Evolutionary conservation across 1,140 invertebrate genomes (phyloP), one percentile per base, ranked within the genome.

Genomic region (Trypoxylus dichotomus): DNA sequence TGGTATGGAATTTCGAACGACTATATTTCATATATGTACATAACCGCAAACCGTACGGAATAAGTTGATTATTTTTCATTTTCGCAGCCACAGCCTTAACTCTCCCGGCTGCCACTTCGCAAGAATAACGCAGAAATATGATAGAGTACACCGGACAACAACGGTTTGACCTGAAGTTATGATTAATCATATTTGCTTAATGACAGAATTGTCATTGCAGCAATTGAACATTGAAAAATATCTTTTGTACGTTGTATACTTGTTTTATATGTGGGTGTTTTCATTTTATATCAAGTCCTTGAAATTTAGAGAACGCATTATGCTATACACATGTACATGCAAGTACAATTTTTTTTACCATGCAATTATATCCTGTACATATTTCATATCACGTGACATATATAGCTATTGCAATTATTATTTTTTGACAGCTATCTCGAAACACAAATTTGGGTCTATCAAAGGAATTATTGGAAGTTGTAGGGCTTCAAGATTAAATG

Each of bases 1-100:
- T 63, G 60, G 60, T 19, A 63, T 63, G 60, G 60, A 63, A 63
- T 63, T 63, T 63, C 60, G 60, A 63, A 63, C 60, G 25, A 27
- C 60, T 27, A 63, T 63, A 63, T 63, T 63, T 63, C 60, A 63
- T 63, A 63, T 27, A 37, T 37, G 32, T 37, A 63, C 60, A 63
- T 27, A 63, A 63, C 60, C 60, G 60, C 60, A 63, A 63, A 63
- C 60, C 60, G 19, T 63, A 63, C 60, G 60, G 24, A 63, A 63
- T 63, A 63, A 27, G 60, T 63, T 63, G 13, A 24, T 63, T 63
- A 25, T 63, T 63, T 63, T 63, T 47, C 43, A 47, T 47, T 47
- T 47, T 47, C 43, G 43, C 11, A 47, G 43, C 43, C 43, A 19
- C 43, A 47, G 43, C 43, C 43, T 47, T 47, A 47, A 13, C 13